Conservation (phyloP, 2,113 vertebrate species). For the Phodopus roborovskii region DNA sequence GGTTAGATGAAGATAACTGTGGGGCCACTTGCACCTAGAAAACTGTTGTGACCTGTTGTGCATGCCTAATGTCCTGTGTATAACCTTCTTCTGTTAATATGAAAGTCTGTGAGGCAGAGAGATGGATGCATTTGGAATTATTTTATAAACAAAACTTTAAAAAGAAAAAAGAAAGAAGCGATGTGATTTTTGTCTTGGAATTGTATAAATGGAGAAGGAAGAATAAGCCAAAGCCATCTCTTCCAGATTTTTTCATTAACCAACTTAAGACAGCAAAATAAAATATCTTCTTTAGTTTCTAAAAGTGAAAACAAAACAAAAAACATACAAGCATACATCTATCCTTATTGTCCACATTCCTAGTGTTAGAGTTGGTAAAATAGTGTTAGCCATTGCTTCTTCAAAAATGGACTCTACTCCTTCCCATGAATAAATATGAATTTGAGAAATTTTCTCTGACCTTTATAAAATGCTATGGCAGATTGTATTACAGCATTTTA, state of each 20-base stretch:
- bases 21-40: slow-evolving; percentile 44
- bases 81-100: slow-evolving; percentile 15
- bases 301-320: slow-evolving; percentile 37
- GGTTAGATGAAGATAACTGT: slow-evolving; percentile 5
- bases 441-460: slow-evolving; percentile 71
- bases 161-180: slow-evolving; percentile 70
- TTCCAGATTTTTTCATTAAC: slow-evolving; percentile 69
- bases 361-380: slow-evolving; percentile 37
- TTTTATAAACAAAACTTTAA: slow-evolving; percentile 72
- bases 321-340: background rate
- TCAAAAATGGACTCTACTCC: background rate
- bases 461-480: slow-evolving; percentile 42
- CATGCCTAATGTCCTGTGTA: background rate
- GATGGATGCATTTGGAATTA: slow-evolving; percentile 60
- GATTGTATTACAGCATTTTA: slow-evolving; percentile 69
- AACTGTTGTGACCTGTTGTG: background rate
- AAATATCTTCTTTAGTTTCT: slow-evolving; percentile 58
- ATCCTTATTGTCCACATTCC: slow-evolving; percentile 28
- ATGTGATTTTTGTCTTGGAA: slow-evolving; percentile 62
- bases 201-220: slow-evolving; percentile 62
- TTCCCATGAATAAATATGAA: slow-evolving; percentile 61
- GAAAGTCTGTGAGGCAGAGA: background rate
- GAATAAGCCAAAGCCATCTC: slow-evolving; percentile 68
- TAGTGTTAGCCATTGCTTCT: slow-evolving; percentile 51
- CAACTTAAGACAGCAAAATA: slow-evolving; percentile 58